A percentile compares a stretch with the other conserved stretches of the same genome.
Evolutionary conservation across 2,888 invertebrate genomes (phyloP).

Genomic region (Celastrina argiolus): DNA sequence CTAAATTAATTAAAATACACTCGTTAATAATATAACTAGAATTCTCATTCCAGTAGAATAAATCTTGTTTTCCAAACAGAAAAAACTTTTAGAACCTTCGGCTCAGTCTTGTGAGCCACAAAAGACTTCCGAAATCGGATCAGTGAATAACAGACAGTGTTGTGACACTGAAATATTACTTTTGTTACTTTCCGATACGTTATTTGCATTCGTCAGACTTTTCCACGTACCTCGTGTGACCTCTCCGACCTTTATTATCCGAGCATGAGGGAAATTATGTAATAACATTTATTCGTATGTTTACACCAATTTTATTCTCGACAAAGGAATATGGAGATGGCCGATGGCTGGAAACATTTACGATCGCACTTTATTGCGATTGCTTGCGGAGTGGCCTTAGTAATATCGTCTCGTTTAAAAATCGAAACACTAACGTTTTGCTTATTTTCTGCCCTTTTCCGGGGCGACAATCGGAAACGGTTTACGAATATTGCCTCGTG

Average conservation of each 20-base stretch:
- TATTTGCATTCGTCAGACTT: constrained; percentile 1
- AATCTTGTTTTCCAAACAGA: neutral
- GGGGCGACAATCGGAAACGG: neutral
- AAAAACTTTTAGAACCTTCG: neutral
- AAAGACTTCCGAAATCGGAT: neutral
- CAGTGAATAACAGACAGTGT: neutral
- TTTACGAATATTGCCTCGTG: no score
- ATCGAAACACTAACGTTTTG: neutral
- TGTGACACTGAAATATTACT: constrained; percentile 8
- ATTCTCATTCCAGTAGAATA: neutral
- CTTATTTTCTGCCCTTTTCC: neutral
- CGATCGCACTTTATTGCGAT: neutral
- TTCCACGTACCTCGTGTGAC: neutral
- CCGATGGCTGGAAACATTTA: constrained; percentile 3
- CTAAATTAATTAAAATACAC: neutral
- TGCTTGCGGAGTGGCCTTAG: neutral
- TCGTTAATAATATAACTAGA: neutral
- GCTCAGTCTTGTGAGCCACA: neutral
- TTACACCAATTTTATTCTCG: constrained; percentile 5
- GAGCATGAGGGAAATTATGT: neutral
- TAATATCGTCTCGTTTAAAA: neutral
- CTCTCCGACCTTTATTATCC: neutral
- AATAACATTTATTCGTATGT: constrained; percentile 1
- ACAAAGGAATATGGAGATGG: constrained; percentile 7
- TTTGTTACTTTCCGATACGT: constrained; percentile 1